These are phyloP conservation scores for Watsonalla binaria DNA, from an alignment of 2,888 invertebrate genomes.

Conservation along the genomic window DNA sequence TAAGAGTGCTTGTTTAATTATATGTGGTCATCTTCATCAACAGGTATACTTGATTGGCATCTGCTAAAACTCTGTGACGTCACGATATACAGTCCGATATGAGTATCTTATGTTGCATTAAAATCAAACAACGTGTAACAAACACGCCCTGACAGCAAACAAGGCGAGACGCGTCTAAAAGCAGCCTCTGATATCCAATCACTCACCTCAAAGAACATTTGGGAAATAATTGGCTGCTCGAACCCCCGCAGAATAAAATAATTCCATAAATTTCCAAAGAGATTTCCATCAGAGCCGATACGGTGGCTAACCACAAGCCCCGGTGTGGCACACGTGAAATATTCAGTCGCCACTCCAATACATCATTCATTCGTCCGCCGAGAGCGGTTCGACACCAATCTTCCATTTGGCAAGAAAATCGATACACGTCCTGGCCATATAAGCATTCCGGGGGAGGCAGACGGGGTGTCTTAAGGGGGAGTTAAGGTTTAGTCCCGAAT, in stretches of 20 bases:
- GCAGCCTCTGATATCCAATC: slow-evolving; percentile 54
- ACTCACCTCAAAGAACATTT: slow-evolving; percentile 60
- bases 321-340: slow-evolving; percentile 60
- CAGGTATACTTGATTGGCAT: no score
- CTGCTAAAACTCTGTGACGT: no score
- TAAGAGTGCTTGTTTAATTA: no score
- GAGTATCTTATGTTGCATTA: neutral
- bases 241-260: slow-evolving; percentile 60
- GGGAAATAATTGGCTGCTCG: slow-evolving; percentile 51
- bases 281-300: slow-evolving; percentile 64
- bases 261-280: slow-evolving; percentile 61
- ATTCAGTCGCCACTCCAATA: slow-evolving; percentile 72
- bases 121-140: neutral
- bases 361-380: slow-evolving; percentile 77
- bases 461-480: slow-evolving; percentile 76
- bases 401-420: slow-evolving; percentile 79
- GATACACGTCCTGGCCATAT: slow-evolving; percentile 79
- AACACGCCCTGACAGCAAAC: slow-evolving; percentile 7
- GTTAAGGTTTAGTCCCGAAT: slow-evolving; percentile 80
- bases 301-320: slow-evolving; percentile 66
- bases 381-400: slow-evolving; percentile 77
- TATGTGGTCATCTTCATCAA: no score
- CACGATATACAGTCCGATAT: neutral
- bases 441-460: slow-evolving; percentile 77
- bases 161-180: slow-evolving; percentile 26